Percentiles rank a stretch among this genome's conserved stretches.
Conservation (phyloP, 2,797 vertebrate species). For the Acanthurus lineatus region DNA sequence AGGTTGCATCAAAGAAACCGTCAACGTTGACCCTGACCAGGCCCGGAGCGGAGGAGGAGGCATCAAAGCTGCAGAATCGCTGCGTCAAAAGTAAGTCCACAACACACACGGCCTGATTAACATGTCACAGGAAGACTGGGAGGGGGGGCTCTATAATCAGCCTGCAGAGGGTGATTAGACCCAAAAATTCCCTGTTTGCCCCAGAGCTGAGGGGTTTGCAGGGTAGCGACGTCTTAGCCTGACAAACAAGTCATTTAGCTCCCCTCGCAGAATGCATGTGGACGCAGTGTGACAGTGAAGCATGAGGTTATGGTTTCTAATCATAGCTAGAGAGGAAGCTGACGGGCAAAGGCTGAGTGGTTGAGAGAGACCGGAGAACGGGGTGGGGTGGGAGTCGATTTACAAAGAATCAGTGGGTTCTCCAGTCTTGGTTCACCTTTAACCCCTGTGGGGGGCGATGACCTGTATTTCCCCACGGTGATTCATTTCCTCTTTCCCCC, state of each 20-base stretch:
- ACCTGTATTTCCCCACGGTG: slow-evolving; percentile 63
- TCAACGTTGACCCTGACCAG: slow-evolving; percentile 69
- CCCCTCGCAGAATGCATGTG: slow-evolving; percentile 74
- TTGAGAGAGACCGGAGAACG: slow-evolving; percentile 32
- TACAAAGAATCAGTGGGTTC: slow-evolving; percentile 42
- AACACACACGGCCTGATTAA: slow-evolving; percentile 70
- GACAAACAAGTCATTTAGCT: slow-evolving; percentile 69
- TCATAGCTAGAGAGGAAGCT: slow-evolving; percentile 72
- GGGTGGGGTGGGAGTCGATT: slow-evolving; percentile 30
- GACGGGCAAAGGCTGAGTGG: slow-evolving; percentile 35
- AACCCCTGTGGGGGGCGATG: slow-evolving; percentile 40
- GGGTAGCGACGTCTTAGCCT: slow-evolving; percentile 32
- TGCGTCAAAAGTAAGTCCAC: slow-evolving; percentile 58
- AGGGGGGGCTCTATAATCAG: slow-evolving; percentile 67
- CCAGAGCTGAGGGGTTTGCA: slow-evolving; percentile 30
- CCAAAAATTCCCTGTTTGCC: slow-evolving; percentile 50
- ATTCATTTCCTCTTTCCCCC: slow-evolving; percentile 66
- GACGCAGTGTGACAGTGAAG: slow-evolving; percentile 74
- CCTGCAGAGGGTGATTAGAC: slow-evolving; percentile 64
- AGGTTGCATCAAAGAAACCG: slow-evolving; percentile 71
- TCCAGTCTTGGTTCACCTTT: slow-evolving; percentile 49
- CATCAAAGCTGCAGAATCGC: slow-evolving; percentile 70
- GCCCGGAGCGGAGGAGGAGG: slow-evolving; percentile 30
- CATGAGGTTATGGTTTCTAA: slow-evolving; percentile 81
- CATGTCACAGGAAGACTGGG: slow-evolving; percentile 65